These are phyloP conservation scores for Liposcelis brunnea DNA, from an alignment of 2,888 invertebrate genomes.

Conservation along the genomic window DNA sequence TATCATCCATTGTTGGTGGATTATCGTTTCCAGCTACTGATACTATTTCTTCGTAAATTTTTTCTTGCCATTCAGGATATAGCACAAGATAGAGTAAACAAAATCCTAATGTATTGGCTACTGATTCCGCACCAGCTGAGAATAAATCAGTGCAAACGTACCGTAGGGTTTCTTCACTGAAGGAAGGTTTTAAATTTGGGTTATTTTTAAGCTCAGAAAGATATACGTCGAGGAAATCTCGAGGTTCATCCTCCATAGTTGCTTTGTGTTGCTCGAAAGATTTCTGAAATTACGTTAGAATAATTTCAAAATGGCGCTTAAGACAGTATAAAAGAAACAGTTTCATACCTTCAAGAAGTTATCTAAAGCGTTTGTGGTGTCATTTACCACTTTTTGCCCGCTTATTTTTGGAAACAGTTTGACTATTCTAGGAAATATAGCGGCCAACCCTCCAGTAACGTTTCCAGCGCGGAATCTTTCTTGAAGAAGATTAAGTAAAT, in stretches of 20 bases:
- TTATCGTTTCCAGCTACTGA: conserved; percentile 12
- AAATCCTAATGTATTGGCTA: conserved; percentile 15
- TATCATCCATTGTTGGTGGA: conserved; percentile 11
- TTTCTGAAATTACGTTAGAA: conserved; percentile 9
- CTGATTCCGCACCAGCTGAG: conserved; percentile 16
- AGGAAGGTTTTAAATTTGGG: neutral
- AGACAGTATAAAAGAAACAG: neutral
- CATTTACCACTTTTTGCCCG: no score
- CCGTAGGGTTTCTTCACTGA: conserved; percentile 14
- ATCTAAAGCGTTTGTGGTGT: no score
- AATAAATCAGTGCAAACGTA: conserved; percentile 15
- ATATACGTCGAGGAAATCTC: conserved; percentile 18
- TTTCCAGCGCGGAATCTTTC: neutral
- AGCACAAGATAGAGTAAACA: conserved; percentile 16
- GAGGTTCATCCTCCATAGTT: conserved; percentile 13
- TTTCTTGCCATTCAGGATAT: conserved; percentile 16
- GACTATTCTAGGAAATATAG: no score
- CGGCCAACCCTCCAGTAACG: neutral
- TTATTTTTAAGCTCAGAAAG: conserved; percentile 15
- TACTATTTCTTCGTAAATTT: conserved; percentile 16
- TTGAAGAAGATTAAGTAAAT: neutral
- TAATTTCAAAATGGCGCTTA: no score
- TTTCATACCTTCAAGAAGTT: no score
- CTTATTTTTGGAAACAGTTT: no score
- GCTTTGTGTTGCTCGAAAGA: conserved; percentile 15